Evolutionary conservation across 2,888 invertebrate genomes (phyloP).

Genomic region (Lithophane ornitopus): DNA sequence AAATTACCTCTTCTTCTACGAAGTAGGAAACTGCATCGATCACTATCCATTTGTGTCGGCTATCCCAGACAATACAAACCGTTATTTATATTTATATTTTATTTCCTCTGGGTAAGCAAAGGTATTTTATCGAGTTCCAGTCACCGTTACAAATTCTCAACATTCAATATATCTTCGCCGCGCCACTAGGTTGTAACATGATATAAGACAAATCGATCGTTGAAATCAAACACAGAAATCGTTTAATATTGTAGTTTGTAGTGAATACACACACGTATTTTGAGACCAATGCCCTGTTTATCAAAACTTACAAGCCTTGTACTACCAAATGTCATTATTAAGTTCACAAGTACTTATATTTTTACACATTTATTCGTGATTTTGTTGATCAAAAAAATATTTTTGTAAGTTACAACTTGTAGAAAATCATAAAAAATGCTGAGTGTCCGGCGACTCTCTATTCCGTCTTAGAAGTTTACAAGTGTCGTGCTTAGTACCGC

Average conservation of each 20-base stretch:
- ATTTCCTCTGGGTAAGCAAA: constrained; percentile 47
- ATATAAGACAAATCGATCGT: constrained; percentile 55
- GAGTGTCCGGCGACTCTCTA: too few species aligned
- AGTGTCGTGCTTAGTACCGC: too few species aligned
- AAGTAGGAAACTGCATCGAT: constrained; percentile 7
- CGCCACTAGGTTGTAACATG: constrained; percentile 52
- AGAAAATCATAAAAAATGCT: too few species aligned
- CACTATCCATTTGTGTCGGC: background rate
- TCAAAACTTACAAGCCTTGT: too few species aligned
- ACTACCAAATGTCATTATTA: too few species aligned
- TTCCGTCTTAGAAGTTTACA: too few species aligned
- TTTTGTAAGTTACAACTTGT: too few species aligned
- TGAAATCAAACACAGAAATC: constrained; percentile 44
- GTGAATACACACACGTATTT: background rate
- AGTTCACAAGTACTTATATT: too few species aligned
- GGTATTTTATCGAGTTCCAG: constrained; percentile 52
- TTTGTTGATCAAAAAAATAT: too few species aligned
- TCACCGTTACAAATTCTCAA: constrained; percentile 49
- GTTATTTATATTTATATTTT: constrained; percentile 55
- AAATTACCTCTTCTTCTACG: background rate
- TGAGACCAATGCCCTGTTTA: too few species aligned
- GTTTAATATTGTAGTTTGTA: constrained; percentile 3
- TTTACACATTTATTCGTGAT: too few species aligned
- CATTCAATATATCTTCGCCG: constrained; percentile 54
- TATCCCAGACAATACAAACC: constrained; percentile 20